phyloP scores from a whole-genome alignment of 2,797 vertebrate genomes.

The Manis javanica region DNA sequence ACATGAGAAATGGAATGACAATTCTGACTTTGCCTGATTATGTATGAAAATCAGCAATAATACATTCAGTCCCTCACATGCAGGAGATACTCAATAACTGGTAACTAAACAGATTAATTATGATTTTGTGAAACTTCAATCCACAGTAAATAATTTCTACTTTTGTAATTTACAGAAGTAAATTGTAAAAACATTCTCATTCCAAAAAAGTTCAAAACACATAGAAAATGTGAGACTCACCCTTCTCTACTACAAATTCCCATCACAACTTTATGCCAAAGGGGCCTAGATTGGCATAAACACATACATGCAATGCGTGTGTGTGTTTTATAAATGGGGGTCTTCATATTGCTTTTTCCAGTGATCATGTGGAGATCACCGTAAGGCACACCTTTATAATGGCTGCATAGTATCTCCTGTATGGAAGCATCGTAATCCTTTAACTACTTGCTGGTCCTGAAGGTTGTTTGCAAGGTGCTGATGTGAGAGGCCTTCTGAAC shows the following conservation, averaged over 20 bases:
- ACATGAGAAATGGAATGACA: background rate
- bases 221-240: background rate
- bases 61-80: background rate
- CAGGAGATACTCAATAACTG: background rate
- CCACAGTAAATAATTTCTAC: background rate
- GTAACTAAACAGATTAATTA: background rate
- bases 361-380: background rate
- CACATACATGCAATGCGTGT: too few species aligned
- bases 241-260: background rate
- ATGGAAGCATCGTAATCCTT: background rate
- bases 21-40: background rate
- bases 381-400: background rate
- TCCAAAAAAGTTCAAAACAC: background rate
- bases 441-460: background rate
- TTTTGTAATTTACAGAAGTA: background rate
- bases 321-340: background rate
- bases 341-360: background rate
- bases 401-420: rapidly evolving
- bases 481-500: background rate
- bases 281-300: background rate
- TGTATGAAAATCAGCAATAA: background rate
- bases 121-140: background rate
- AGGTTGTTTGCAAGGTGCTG: too few species aligned
- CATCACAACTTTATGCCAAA: background rate
- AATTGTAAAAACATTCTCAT: background rate